Evolutionary conservation across 2,113 vertebrate genomes (phyloP).

Genomic region (Rhinolophus ferrumequinum): DNA sequence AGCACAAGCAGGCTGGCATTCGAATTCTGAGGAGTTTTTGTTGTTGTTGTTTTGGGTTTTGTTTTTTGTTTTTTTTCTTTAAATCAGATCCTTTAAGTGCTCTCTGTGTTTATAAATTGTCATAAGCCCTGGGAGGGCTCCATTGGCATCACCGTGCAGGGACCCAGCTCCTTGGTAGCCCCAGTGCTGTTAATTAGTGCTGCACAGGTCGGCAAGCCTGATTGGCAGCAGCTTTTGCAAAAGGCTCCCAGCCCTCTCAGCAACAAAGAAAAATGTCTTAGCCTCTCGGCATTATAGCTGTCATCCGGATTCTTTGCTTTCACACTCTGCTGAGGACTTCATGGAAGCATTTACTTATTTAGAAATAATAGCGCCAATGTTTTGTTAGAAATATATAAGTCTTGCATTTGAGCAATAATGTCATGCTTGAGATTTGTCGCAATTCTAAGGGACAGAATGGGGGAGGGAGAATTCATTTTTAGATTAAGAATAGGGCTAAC

Average conservation of each 20-base stretch:
- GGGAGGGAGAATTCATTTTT: neutral
- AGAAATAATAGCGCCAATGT: constrained; percentile 21
- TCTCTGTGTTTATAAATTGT: constrained; percentile 73
- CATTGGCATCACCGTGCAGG: neutral
- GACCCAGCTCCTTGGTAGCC: neutral
- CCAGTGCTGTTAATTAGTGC: constrained; percentile 78
- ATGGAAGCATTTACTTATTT: constrained; percentile 28
- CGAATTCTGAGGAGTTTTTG: constrained; percentile 46
- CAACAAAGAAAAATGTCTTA: constrained; percentile 65
- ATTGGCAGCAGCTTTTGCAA: constrained; percentile 71
- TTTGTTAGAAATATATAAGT: constrained; percentile 51
- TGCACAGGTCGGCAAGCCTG: constrained; percentile 52
- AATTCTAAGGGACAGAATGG: neutral
- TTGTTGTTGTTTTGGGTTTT: neutral
- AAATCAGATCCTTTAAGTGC: constrained; percentile 43
- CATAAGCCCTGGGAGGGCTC: constrained; percentile 39
- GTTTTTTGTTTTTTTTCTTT: neutral
- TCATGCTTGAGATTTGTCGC: constrained; percentile 48
- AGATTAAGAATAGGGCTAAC: neutral
- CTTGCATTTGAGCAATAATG: neutral
- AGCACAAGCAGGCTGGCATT: neutral
- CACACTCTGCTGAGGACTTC: neutral
- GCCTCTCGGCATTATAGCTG: neutral
- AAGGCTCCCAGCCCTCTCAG: constrained; percentile 30
- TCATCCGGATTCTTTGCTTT: neutral